Percentiles rank a stretch among this genome's conserved stretches.
Evolutionary conservation across 2,888 invertebrate genomes (phyloP).

Genomic region (Cheilosia grossa): DNA sequence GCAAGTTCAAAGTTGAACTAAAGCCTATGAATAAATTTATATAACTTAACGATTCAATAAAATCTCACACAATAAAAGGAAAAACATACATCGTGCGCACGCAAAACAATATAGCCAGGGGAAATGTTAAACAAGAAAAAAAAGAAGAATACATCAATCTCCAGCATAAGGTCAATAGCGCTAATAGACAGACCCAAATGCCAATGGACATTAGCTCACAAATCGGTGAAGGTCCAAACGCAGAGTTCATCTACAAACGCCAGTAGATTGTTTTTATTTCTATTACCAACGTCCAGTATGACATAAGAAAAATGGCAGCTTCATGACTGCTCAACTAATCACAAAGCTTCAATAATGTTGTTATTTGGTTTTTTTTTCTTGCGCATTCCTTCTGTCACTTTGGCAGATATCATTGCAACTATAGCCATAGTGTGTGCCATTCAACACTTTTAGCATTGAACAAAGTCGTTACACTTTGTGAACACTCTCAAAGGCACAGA

Average conservation of each 20-base stretch:
- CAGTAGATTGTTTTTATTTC: background rate
- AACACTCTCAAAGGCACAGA: slow-evolving; percentile 38
- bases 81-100: slow-evolving; percentile 6
- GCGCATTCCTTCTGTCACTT: slow-evolving; percentile 57
- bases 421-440: slow-evolving; percentile 8
- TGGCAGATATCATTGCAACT: slow-evolving; percentile 46
- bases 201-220: slow-evolving; percentile 49
- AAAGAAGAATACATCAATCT: slow-evolving; percentile 34
- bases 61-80: slow-evolving; percentile 10
- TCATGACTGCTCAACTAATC: slow-evolving; percentile 8
- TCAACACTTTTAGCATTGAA: slow-evolving; percentile 69
- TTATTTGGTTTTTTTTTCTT: background rate
- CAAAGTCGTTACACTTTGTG: slow-evolving; percentile 69
- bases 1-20: slow-evolving; percentile 21
- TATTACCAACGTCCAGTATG: slow-evolving; percentile 22
- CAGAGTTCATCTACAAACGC: slow-evolving; percentile 41
- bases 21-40: slow-evolving; percentile 16
- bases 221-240: slow-evolving; percentile 53
- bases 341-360: slow-evolving; percentile 18
- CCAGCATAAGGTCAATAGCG: slow-evolving; percentile 62
- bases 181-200: slow-evolving; percentile 41
- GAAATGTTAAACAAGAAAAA: slow-evolving; percentile 5
- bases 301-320: slow-evolving; percentile 25
- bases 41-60: slow-evolving; percentile 46
- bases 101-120: slow-evolving; percentile 35